Percentiles rank a stretch among this genome's conserved stretches.
phyloP scores from a whole-genome alignment of 1,140 invertebrate genomes.

The Calliphora vicina region DNA sequence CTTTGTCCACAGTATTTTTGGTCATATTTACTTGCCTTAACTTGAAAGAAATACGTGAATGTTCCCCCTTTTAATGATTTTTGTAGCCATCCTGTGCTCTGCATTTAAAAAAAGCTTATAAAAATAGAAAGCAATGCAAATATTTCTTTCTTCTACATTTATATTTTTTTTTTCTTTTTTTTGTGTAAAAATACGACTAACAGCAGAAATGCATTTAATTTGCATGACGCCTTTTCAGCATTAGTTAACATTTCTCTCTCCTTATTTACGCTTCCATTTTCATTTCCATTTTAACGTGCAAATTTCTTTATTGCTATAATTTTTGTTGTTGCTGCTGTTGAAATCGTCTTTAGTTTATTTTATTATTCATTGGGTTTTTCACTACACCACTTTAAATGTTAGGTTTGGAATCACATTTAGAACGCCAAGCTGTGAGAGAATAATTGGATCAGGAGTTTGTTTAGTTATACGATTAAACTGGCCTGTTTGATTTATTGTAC shows the following conservation, averaged over 20 bases:
- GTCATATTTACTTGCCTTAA: background rate
- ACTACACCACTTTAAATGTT: background rate
- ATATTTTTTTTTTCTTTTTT: no score
- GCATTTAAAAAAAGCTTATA: background rate
- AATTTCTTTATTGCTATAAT: background rate
- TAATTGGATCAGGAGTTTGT: background rate
- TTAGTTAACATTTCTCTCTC: conserved; percentile 33
- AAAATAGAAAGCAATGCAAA: conserved; percentile 37
- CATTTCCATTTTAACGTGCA: background rate
- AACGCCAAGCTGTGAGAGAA: background rate
- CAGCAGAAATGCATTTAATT: conserved; percentile 45
- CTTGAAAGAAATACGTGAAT: background rate
- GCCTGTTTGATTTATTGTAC: no score
- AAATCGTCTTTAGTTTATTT: background rate
- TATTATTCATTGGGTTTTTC: background rate
- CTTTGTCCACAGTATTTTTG: background rate
- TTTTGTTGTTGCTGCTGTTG: background rate
- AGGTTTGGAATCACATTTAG: background rate
- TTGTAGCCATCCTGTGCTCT: background rate
- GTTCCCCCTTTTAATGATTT: background rate
- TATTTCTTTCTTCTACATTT: conserved; percentile 18
- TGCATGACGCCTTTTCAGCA: conserved; percentile 41
- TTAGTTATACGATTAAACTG: no score
- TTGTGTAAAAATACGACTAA: conserved; percentile 14
- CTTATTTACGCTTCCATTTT: background rate